These are phyloP conservation scores for Eumeta japonica DNA, from an alignment of 1,140 invertebrate species.

Conservation along the genomic window DNA sequence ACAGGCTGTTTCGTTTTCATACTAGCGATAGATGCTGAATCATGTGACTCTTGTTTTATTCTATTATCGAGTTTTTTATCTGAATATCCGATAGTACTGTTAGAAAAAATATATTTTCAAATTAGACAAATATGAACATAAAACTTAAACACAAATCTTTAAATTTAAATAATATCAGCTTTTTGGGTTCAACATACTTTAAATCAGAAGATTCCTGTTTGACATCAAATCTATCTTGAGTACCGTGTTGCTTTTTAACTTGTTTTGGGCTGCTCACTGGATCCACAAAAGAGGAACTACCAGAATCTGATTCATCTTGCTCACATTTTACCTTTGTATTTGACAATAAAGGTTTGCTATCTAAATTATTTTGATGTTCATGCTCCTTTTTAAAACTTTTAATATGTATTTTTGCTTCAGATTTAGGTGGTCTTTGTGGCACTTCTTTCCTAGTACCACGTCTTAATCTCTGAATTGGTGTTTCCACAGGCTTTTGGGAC, in stretches of 20 bases:
- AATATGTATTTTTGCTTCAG: slow-evolving; percentile 23
- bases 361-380: slow-evolving; percentile 25
- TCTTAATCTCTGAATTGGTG: slow-evolving; percentile 29
- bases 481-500: slow-evolving; percentile 34
- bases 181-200: slow-evolving; percentile 19
- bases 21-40: too few species aligned
- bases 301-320: slow-evolving; percentile 40
- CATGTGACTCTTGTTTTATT: slow-evolving; percentile 42
- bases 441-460: slow-evolving; percentile 33
- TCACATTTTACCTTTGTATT: slow-evolving; percentile 51
- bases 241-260: slow-evolving; percentile 7
- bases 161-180: neutral
- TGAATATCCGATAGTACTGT: slow-evolving; percentile 20
- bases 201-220: slow-evolving; percentile 32
- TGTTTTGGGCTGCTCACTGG: slow-evolving; percentile 27
- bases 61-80: slow-evolving; percentile 29
- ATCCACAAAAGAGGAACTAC: slow-evolving; percentile 39
- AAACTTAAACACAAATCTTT: neutral
- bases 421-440: slow-evolving; percentile 13
- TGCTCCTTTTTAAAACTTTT: too few species aligned
- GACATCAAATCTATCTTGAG: neutral
- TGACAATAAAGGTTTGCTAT: slow-evolving; percentile 36
- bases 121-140: neutral
- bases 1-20: slow-evolving; percentile 34
- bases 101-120: slow-evolving; percentile 1